Evolutionary conservation across 37 sponge, comb jelly and placozoan genomes (phyloP).

Genomic region (Aphrocallistes beatrix): DNA sequence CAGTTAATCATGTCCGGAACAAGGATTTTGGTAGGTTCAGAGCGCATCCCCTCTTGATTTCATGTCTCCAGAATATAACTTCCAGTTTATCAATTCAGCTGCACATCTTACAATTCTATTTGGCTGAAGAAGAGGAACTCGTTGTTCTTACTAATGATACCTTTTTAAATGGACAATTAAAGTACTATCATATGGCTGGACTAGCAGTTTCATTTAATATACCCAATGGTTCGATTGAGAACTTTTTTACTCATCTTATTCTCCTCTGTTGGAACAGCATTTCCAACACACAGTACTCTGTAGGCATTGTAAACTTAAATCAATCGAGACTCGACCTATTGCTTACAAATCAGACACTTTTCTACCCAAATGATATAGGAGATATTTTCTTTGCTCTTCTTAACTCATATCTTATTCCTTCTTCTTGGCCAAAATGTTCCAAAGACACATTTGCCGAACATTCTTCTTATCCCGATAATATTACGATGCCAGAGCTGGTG

Average conservation of each 20-base stretch:
- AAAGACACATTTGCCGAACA: neutral
- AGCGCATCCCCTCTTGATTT: neutral
- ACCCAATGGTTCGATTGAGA: neutral
- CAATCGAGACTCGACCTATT: neutral
- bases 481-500: neutral
- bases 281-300: neutral
- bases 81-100: neutral
- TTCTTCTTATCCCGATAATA: neutral
- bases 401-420: neutral
- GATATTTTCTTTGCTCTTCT: neutral
- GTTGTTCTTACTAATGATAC: neutral
- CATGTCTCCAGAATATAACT: neutral
- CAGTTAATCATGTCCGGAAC: neutral
- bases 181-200: neutral
- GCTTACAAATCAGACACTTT: neutral
- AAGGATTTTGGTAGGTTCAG: neutral
- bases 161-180: neutral
- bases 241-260: neutral
- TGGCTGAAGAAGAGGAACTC: neutral
- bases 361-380: neutral
- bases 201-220: neutral
- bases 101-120: neutral
- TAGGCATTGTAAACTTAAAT: neutral
- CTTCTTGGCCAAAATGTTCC: neutral
- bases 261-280: neutral